Evolutionary conservation across 2,113 vertebrate genomes (phyloP), one percentile per base, ranked within the genome.

Genomic region (Orthonyx spaldingii): DNA sequence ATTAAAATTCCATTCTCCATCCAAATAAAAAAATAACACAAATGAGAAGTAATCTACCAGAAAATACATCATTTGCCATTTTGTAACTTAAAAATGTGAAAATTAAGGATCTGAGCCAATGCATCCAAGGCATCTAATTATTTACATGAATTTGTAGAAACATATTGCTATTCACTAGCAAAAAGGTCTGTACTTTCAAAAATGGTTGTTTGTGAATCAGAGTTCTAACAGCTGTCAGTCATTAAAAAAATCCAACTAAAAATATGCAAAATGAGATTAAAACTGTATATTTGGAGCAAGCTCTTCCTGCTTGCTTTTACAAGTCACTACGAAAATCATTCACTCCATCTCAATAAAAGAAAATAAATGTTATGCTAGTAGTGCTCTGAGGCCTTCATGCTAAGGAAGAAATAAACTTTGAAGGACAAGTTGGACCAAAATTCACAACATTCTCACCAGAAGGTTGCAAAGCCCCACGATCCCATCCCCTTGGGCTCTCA

Each of bases 1-100:
- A 85, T 85, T 83, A 83, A 69, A 95, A 95, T 50, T 83, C 85
- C 23, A n/a, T 65, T 87, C 94, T 92, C 32, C 53, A 41, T 60
- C 83, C 66, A 91, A 80, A 82, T 47, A 57, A 88, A 88, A 74
- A 86, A 70, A 56, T 7, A 60, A 41, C 90, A 75, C 49, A 84
- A 89, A 84, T 47, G 52, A 89, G n/a, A 88, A 83, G 57, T 72
- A 72, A 87, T 79, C 69, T 82, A 93, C 69, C 74, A 82, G 65
- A 81, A 94, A 89, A 91, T 55, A 72, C 42, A 53, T 52, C 19
- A 68, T 82, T 74, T 93, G 70, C 77, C 53, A 75, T 89, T 89
- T 78, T 93, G 61, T 42, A 74, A 87, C 70, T 85, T 90, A 47
- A 78, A 93, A 82, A 78, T 20, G 33, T 59, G 83, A 85, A 92